These are phyloP conservation scores for Pedetes capensis DNA, from an alignment of 2,113 vertebrate genomes.

Conservation along the genomic window DNA sequence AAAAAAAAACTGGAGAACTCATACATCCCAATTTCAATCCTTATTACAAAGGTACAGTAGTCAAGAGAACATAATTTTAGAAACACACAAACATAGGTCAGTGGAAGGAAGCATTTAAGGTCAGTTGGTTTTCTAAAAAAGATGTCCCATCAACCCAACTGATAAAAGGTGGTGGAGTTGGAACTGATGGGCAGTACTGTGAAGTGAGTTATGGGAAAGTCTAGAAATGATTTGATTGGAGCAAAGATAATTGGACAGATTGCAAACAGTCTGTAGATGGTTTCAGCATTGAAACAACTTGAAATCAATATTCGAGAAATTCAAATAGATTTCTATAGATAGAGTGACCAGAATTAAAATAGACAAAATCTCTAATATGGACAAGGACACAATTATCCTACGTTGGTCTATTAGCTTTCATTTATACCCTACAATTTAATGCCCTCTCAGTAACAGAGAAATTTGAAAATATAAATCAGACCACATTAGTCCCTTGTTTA, in stretches of 20 bases:
- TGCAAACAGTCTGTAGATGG: not conserved
- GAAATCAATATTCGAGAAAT: not conserved
- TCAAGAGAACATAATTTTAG: not conserved
- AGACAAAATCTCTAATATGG: not conserved
- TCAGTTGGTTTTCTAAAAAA: not conserved
- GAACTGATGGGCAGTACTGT: not conserved
- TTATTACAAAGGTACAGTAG: not conserved
- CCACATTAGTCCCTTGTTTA: not conserved
- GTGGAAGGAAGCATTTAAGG: not conserved
- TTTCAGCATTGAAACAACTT: not conserved
- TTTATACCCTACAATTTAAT: not conserved
- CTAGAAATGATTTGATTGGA: not conserved
- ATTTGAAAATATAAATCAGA: not conserved
- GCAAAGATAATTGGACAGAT: not conserved
- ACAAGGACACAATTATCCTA: not conserved
- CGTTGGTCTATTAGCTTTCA: not conserved
- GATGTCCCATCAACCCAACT: not conserved
- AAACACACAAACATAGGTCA: not conserved
- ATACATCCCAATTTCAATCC: not conserved
- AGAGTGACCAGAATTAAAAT: not conserved
- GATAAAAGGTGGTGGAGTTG: not conserved
- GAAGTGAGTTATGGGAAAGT: not conserved
- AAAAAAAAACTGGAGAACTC: not conserved
- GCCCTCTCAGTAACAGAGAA: not conserved
- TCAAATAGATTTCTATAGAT: not conserved